phyloP scores from a whole-genome alignment of 2,113 vertebrate genomes.

The Corydoras sp. region DNA sequence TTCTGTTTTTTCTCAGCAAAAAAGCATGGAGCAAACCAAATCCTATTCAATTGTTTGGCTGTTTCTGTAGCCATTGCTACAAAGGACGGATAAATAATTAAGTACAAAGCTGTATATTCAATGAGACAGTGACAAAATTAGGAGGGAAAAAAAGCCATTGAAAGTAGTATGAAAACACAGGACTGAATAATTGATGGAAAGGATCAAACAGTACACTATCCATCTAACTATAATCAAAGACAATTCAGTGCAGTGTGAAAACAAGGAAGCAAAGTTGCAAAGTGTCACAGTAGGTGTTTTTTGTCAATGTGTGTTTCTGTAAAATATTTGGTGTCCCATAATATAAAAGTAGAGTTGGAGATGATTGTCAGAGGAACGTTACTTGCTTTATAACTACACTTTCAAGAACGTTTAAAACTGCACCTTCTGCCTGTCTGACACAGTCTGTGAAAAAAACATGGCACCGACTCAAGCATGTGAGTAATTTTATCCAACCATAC shows the following conservation, averaged over 20 bases:
- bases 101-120: background rate
- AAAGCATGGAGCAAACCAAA: background rate
- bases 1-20: conserved; percentile 13
- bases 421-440: background rate
- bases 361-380: background rate
- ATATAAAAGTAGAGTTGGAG: background rate
- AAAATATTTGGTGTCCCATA: conserved; percentile 1
- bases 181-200: conserved; percentile 13
- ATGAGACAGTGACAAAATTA: conserved; percentile 5
- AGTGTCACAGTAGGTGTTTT: background rate
- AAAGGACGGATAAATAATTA: background rate
- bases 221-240: conserved; percentile 9
- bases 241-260: background rate
- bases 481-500: conserved; percentile 37
- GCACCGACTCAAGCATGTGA: conserved; percentile 32
- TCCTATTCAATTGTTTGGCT: conserved; percentile 16
- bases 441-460: conserved; percentile 14
- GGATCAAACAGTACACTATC: conserved; percentile 7
- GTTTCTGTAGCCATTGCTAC: background rate
- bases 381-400: background rate
- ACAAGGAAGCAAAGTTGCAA: background rate
- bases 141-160: background rate
- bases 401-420: background rate
- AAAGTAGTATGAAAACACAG: conserved; percentile 3
- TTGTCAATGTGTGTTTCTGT: conserved; percentile 8